Evolutionary conservation across 2,888 invertebrate species (phyloP), one percentile per base, ranked within the genome.

Genomic region (Willowsia nigromaculata): DNA sequence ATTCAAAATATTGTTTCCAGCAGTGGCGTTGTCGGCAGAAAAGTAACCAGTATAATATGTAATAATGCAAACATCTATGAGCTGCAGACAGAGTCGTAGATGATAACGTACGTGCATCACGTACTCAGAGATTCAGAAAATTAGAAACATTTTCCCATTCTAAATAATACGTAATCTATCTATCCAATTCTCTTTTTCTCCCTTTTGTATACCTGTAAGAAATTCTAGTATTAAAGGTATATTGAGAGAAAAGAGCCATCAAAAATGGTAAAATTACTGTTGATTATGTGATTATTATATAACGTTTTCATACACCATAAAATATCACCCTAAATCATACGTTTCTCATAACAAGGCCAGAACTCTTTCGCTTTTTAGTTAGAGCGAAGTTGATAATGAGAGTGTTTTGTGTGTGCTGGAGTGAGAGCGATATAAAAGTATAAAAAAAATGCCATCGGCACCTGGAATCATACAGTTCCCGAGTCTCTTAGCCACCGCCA

Each of bases 261-360:
- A 62, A 88, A 76, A 68, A 27, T 84, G 80, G 62, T 83, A 80
- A 90, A 91, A 91, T 91, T 91, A 88, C 87, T 81, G 90, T 90
- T 91, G 90, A 91, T 91, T 90, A 91, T 91, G 91, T 91, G 89
- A 91, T 91, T 91, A 91, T 91, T 91, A 89, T 89, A 88, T 88
- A 90, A 81, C 86, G 78, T 86, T 89, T 91, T 91, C 91, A 88
- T 90, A 88, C 90, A 71, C 88, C 89, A 90, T 91, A 91, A 91
- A 91, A 91, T 90, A 84, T 89, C 85, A 87, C 88, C 89, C 87
- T 87, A 88, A 91, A 90, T 90, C 90, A 90, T 78, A 78, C 90
- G 84, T 90, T 90, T 53, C 74, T 56, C 74, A 37, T 87, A 87
- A 82, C 76, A 74, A 88, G n/a, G n/a, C n/a, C n/a, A n/a, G 83